These are phyloP conservation scores for Habrosyne pyritoides DNA, from an alignment of 2,888 invertebrate genomes.

Conservation along the genomic window DNA sequence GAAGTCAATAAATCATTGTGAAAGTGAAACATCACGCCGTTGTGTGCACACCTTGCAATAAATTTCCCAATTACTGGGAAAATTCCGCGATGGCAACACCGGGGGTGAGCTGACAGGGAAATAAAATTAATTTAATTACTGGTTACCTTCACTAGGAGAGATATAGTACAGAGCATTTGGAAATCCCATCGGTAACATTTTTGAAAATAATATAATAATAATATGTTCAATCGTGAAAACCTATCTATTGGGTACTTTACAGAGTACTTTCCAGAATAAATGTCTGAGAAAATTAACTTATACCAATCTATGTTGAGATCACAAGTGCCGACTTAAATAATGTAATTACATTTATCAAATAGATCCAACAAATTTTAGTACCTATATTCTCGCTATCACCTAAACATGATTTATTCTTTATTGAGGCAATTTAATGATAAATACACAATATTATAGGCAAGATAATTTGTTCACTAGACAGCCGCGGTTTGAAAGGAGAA, in stretches of 20 bases:
- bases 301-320: no score
- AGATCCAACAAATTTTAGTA: not conserved
- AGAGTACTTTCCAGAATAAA: no score
- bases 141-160: constrained; percentile 17
- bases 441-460: constrained; percentile 38
- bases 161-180: not conserved
- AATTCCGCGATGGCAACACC: constrained; percentile 68
- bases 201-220: no score
- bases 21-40: constrained; percentile 81
- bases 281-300: no score
- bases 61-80: constrained; percentile 79
- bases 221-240: no score
- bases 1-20: constrained; percentile 80
- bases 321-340: no score
- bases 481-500: constrained; percentile 46
- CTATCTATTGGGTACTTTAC: no score
- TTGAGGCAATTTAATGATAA: not conserved
- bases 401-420: no score
- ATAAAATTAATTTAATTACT: constrained; percentile 77
- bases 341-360: no score
- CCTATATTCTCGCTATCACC: no score
- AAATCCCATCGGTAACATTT: no score
- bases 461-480: constrained; percentile 51
- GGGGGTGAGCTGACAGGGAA: constrained; percentile 48
- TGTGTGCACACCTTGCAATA: constrained; percentile 80